Conservation (phyloP, 2,797 vertebrate species). For the Parauchenoglanis ngamensis region DNA sequence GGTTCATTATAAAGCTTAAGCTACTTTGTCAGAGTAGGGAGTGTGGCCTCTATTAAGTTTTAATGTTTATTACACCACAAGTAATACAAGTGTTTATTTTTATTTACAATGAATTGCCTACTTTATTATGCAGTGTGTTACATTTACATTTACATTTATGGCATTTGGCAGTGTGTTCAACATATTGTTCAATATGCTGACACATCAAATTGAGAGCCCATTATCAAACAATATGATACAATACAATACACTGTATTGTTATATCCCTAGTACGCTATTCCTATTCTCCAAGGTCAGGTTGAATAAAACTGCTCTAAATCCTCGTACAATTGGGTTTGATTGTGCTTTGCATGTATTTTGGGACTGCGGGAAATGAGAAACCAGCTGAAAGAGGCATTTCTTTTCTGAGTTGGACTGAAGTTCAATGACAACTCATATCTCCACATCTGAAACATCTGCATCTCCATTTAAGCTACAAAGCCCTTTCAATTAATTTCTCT, state of each 20-base stretch:
- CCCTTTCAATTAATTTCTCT: not conserved
- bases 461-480: constrained; percentile 26
- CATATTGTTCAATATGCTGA: not conserved
- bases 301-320: not conserved
- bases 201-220: not conserved
- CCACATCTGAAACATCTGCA: not conserved
- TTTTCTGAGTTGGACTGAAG: not conserved
- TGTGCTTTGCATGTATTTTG: not conserved
- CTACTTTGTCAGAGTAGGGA: not conserved
- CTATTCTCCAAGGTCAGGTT: constrained; percentile 14
- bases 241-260: constrained; percentile 1
- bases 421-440: constrained; percentile 11
- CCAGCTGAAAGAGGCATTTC: constrained; percentile 18
- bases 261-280: not conserved
- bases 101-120: not conserved
- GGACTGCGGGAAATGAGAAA: constrained; percentile 5
- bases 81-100: not conserved
- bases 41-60: not conserved
- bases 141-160: no score
- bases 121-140: not conserved
- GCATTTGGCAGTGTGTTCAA: not conserved
- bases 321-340: not conserved
- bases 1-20: not conserved
- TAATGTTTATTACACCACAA: not conserved
- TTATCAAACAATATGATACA: not conserved